Evolutionary conservation across 2,797 vertebrate genomes (phyloP).

Genomic region (Halcyon badia): DNA sequence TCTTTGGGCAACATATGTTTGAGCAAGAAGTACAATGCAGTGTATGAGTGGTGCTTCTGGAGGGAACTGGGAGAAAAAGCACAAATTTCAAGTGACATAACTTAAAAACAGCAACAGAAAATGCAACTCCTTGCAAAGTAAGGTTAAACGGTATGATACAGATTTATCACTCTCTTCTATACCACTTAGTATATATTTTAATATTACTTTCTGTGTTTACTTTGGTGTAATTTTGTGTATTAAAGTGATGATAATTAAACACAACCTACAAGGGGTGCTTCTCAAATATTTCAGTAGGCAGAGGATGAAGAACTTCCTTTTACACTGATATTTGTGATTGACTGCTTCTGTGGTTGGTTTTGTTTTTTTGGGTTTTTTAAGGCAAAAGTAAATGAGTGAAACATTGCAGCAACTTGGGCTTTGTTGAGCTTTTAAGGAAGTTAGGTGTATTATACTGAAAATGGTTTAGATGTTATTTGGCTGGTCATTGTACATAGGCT

Average conservation of each 20-base stretch:
- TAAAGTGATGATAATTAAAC: not conserved
- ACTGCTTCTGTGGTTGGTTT: not conserved
- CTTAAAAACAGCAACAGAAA: not conserved
- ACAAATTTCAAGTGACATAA: no score
- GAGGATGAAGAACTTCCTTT: not conserved
- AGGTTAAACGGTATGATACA: not conserved
- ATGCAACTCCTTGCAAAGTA: not conserved
- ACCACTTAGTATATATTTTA: not conserved
- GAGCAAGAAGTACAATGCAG: not conserved
- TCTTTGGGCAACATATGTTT: rapidly evolving
- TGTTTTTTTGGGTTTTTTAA: not conserved
- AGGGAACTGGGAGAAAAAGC: no score
- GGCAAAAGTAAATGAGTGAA: not conserved
- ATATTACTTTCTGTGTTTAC: not conserved
- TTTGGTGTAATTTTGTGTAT: not conserved
- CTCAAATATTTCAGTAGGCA: not conserved
- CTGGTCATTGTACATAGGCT: not conserved
- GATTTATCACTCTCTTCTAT: not conserved
- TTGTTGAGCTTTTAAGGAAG: not conserved
- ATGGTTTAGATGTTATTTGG: not conserved
- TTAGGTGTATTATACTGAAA: not conserved
- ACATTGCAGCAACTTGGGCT: not conserved
- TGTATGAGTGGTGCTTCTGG: not conserved
- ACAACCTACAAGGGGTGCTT: not conserved
- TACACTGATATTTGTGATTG: not conserved